A percentile compares a stretch with the other conserved stretches of the same genome.
Conservation (phyloP, 2,888 invertebrate species). For the Pegoplata infirma region DNA sequence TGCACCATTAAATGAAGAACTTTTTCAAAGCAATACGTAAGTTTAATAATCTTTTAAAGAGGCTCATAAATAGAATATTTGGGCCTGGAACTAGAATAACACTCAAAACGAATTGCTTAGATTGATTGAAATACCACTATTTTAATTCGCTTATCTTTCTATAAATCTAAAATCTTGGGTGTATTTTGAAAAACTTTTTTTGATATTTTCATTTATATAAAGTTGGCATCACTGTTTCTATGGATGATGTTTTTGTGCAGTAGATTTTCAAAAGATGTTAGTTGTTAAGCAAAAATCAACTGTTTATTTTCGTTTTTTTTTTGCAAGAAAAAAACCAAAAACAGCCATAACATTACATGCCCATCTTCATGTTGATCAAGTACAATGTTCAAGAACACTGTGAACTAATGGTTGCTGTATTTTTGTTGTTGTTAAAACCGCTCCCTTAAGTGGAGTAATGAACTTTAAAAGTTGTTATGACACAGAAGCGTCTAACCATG, state of each 20-base stretch:
- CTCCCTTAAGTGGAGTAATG: conserved; percentile 63
- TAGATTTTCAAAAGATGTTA: conserved; percentile 23
- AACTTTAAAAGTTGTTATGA: conserved; percentile 44
- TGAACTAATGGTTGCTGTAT: conserved; percentile 40
- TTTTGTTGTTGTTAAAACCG: conserved; percentile 46
- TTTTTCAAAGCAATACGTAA: too few species aligned
- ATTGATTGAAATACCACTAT: too few species aligned
- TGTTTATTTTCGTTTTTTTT: background rate
- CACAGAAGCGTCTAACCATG: conserved; percentile 11
- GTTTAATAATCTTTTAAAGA: too few species aligned
- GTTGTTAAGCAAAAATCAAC: conserved; percentile 25
- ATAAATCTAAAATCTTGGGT: too few species aligned
- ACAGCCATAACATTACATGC: conserved; percentile 44
- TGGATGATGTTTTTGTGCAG: background rate
- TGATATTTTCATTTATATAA: too few species aligned
- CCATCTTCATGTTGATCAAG: conserved; percentile 52
- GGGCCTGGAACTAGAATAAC: too few species aligned
- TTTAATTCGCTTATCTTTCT: too few species aligned
- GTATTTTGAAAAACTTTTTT: too few species aligned
- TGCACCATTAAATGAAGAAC: too few species aligned
- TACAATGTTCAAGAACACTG: conserved; percentile 19
- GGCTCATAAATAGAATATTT: too few species aligned
- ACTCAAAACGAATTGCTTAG: too few species aligned
- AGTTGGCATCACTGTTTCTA: too few species aligned
- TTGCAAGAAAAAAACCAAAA: conserved; percentile 23